Conservation (phyloP, 2,113 vertebrate species). For the Ardeotis arabs region DNA sequence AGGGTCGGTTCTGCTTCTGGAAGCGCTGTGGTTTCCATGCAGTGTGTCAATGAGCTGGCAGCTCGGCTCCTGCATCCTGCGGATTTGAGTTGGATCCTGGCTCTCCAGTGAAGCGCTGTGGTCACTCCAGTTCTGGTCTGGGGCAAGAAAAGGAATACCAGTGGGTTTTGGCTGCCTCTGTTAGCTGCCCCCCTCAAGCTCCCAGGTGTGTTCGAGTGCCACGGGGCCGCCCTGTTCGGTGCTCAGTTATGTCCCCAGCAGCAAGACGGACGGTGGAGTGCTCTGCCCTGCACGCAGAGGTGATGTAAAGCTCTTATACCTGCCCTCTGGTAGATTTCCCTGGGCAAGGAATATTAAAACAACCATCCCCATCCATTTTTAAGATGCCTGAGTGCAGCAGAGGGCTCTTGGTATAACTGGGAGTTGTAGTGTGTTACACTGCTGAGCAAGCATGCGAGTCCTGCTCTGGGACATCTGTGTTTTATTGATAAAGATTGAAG, state of each 20-base stretch:
- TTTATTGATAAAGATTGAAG: neutral
- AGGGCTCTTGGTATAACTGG: neutral
- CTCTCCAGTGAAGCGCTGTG: neutral
- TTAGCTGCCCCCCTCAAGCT: neutral
- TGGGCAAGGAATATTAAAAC: neutral
- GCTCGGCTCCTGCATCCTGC: neutral
- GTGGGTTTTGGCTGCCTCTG: neutral
- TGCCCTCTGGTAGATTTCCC: neutral
- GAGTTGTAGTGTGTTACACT: neutral
- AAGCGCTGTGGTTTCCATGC: neutral
- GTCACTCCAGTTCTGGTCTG: neutral
- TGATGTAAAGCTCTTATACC: neutral
- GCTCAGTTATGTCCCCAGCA: neutral
- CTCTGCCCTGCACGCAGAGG: neutral
- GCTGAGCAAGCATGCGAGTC: neutral
- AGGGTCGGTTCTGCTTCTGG: neutral
- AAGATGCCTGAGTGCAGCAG: neutral
- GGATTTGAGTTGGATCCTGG: neutral
- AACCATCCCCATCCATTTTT: neutral
- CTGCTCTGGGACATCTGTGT: neutral
- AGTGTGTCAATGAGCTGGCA: neutral
- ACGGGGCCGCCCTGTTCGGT: neutral
- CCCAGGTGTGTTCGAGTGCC: neutral
- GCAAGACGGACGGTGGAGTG: rapidly evolving
- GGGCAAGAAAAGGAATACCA: neutral